Evolutionary conservation across 2,797 vertebrate genomes (phyloP).

Genomic region (Myripristis murdjan): DNA sequence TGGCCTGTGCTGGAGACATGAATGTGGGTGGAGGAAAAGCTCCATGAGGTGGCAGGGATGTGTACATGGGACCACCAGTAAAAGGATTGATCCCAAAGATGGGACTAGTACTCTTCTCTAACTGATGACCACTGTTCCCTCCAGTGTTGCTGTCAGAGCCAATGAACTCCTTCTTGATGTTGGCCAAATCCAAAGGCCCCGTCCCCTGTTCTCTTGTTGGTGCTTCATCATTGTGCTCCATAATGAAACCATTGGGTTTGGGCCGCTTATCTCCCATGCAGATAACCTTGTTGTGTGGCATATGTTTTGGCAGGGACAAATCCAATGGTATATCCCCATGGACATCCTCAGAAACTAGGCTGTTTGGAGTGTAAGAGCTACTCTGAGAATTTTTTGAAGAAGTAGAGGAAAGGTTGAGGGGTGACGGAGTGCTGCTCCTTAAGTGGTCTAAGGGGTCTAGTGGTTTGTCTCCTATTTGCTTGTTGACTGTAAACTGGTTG

Average conservation of each 20-base stretch:
- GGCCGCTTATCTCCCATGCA: conserved; percentile 89
- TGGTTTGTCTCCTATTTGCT: conserved; percentile 88
- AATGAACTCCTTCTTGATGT: conserved; percentile 95
- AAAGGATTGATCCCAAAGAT: conserved; percentile 96
- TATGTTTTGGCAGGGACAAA: conserved; percentile 97
- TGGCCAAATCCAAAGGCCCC: conserved; percentile 91
- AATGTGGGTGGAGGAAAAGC: conserved; percentile 95
- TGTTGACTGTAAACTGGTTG: conserved; percentile 91
- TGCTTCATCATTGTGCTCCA: conserved; percentile 88
- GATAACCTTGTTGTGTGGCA: conserved; percentile 89
- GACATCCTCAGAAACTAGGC: conserved; percentile 93
- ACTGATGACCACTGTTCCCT: conserved; percentile 64
- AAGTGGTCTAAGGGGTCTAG: conserved; percentile 90
- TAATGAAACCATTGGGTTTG: conserved; percentile 88
- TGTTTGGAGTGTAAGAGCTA: conserved; percentile 98
- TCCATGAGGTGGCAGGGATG: conserved; percentile 93
- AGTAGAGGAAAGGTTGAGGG: conserved; percentile 96
- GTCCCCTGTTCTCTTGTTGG: conserved; percentile 87
- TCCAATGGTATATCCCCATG: conserved; percentile 94
- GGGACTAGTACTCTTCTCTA: conserved; percentile 94
- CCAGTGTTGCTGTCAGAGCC: conserved; percentile 84
- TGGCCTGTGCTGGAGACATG: conserved; percentile 93
- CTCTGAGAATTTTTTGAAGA: conserved; percentile 98
- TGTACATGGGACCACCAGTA: conserved; percentile 91
- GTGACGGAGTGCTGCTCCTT: conserved; percentile 94